These are phyloP conservation scores for Tiliqua scincoides DNA, from an alignment of 2,113 vertebrate species.

Conservation along the genomic window DNA sequence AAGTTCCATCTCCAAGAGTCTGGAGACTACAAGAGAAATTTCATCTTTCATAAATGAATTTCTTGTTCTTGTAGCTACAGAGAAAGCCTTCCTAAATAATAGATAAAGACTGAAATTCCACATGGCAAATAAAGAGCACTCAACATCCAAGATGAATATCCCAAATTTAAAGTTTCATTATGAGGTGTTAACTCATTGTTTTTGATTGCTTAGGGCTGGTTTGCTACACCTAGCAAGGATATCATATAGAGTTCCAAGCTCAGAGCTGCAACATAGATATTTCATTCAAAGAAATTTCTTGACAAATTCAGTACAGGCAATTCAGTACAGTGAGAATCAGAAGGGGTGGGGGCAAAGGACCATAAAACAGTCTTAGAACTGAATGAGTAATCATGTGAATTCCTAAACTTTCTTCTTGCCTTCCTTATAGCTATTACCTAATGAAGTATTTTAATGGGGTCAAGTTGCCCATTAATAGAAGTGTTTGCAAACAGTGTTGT, in stretches of 20 bases:
- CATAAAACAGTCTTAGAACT: neutral
- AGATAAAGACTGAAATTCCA: neutral
- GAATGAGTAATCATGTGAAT: neutral
- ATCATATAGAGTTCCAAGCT: too few species aligned
- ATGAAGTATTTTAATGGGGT: rapidly evolving
- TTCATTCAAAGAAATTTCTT: too few species aligned
- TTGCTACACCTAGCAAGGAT: neutral
- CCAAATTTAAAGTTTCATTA: neutral
- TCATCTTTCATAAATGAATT: neutral
- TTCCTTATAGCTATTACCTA: rapidly evolving
- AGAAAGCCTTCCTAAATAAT: neutral
- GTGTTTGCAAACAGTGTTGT: too few species aligned
- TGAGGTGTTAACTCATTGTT: neutral
- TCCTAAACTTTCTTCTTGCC: neutral
- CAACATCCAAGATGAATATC: neutral
- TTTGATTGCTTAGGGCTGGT: neutral
- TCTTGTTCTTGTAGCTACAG: neutral
- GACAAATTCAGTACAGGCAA: neutral
- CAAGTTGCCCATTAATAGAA: neutral
- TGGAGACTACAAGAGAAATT: neutral
- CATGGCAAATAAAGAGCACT: neutral
- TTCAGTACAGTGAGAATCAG: neutral
- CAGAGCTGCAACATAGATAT: neutral
- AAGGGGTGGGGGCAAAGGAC: too few species aligned
- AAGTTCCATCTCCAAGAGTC: neutral